These are phyloP conservation scores for Callyntrura sp. DNA, from an alignment of 2,888 invertebrate genomes.

Conservation along the genomic window DNA sequence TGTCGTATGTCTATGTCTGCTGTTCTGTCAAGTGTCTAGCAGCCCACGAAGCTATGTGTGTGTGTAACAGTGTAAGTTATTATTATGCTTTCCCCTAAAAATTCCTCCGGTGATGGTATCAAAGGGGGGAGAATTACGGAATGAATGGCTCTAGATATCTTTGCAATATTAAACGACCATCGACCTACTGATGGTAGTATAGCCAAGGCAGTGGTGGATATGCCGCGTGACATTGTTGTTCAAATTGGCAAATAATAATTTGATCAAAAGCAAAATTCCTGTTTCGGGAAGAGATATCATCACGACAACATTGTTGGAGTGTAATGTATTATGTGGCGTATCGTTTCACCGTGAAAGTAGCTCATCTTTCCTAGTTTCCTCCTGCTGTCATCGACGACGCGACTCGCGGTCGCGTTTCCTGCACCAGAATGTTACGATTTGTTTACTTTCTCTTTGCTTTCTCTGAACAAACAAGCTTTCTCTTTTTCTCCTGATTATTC, in stretches of 20 bases:
- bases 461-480: conserved; percentile 15
- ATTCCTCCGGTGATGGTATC: not conserved
- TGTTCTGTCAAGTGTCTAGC: not conserved
- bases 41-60: too few species aligned
- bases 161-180: too few species aligned
- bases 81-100: not conserved
- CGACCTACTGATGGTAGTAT: not conserved
- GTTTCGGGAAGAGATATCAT: not conserved
- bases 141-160: too few species aligned
- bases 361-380: too few species aligned
- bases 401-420: not conserved
- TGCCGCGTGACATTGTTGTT: not conserved
- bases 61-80: too few species aligned
- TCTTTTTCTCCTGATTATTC: conserved; percentile 1
- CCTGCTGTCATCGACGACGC: not conserved
- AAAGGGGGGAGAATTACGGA: too few species aligned
- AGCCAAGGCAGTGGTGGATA: not conserved
- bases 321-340: too few species aligned
- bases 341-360: too few species aligned
- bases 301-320: not conserved
- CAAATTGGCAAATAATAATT: not conserved
- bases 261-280: not conserved
- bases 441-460: conserved; percentile 30
- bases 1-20: not conserved
- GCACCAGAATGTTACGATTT: not conserved